These are phyloP conservation scores for Monopis laevigella DNA, from an alignment of 2,888 invertebrate species.

Conservation along the genomic window DNA sequence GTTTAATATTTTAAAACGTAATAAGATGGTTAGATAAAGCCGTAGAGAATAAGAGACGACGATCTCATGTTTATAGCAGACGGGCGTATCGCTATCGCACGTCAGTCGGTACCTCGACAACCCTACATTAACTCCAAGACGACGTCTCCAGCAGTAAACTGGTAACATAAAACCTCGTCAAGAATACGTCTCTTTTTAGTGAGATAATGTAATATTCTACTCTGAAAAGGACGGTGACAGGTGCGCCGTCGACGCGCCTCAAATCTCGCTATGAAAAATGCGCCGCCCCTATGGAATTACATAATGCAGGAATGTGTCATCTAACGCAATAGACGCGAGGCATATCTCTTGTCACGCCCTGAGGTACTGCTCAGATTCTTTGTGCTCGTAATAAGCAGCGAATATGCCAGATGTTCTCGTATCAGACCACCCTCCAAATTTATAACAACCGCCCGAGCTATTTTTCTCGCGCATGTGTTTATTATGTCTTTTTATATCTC, in stretches of 20 bases:
- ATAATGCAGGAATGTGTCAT: constrained; percentile 22
- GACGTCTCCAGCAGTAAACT: constrained; percentile 1
- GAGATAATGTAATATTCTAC: constrained; percentile 54
- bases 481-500: constrained; percentile 42
- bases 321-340: constrained; percentile 23
- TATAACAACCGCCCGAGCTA: constrained; percentile 22
- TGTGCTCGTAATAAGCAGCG: constrained; percentile 49
- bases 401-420: constrained; percentile 34
- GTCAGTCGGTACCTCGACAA: constrained; percentile 5
- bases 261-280: constrained; percentile 56
- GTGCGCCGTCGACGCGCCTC: constrained; percentile 37
- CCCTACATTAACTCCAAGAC: constrained; percentile 7
- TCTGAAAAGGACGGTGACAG: constrained; percentile 45
- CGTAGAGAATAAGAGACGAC: constrained; percentile 4
- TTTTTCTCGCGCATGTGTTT: constrained; percentile 47
- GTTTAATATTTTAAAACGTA: too few relatives aligned
- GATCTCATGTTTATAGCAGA: constrained; percentile 2
- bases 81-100: constrained; percentile 2
- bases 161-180: constrained; percentile 8
- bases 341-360: constrained; percentile 13
- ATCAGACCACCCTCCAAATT: constrained; percentile 11
- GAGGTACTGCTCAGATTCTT: constrained; percentile 41
- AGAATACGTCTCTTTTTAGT: constrained; percentile 29
- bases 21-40: too few relatives aligned
- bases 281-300: constrained; percentile 40